Evolutionary conservation across 2,888 invertebrate genomes (phyloP).

Genomic region (Amorpha juglandis): DNA sequence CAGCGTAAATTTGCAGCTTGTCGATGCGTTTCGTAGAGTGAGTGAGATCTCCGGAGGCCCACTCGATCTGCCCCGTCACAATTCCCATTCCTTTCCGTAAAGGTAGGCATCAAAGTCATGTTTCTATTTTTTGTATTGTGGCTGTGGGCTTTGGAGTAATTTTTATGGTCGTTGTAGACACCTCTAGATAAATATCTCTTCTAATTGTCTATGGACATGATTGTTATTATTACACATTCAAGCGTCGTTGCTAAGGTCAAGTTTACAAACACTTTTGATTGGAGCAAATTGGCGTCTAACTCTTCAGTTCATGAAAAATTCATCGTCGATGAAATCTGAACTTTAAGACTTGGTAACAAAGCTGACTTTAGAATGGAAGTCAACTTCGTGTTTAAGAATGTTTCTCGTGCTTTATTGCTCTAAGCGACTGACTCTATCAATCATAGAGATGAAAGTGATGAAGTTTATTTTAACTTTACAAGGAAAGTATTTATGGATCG

Average conservation of each 20-base stretch:
- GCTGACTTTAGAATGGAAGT: not conserved
- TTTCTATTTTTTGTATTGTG: too few relatives aligned
- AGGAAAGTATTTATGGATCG: not conserved
- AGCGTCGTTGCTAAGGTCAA: conserved; percentile 55
- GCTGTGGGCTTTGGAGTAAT: too few relatives aligned
- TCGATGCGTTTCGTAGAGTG: too few relatives aligned
- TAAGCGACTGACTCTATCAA: conserved; percentile 26
- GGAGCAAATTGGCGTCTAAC: conserved; percentile 58
- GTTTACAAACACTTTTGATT: conserved; percentile 63
- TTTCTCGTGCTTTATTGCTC: conserved; percentile 36
- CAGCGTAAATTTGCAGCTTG: too few relatives aligned
- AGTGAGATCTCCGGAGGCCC: too few relatives aligned
- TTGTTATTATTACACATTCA: conserved; percentile 17
- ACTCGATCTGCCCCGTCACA: too few relatives aligned
- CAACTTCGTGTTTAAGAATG: not conserved
- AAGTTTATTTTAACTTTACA: not conserved
- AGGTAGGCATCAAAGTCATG: too few relatives aligned
- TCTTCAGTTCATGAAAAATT: conserved; percentile 20
- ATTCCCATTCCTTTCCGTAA: too few relatives aligned
- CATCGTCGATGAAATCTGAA: not conserved
- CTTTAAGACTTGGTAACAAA: not conserved
- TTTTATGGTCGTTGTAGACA: too few relatives aligned
- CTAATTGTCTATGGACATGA: not conserved
- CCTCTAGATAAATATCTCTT: not conserved
- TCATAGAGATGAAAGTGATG: conserved; percentile 17